A percentile compares a stretch with the other conserved stretches of the same genome.
Evolutionary conservation across 1,140 invertebrate species (phyloP).

Genomic region (Calliphora vicina): DNA sequence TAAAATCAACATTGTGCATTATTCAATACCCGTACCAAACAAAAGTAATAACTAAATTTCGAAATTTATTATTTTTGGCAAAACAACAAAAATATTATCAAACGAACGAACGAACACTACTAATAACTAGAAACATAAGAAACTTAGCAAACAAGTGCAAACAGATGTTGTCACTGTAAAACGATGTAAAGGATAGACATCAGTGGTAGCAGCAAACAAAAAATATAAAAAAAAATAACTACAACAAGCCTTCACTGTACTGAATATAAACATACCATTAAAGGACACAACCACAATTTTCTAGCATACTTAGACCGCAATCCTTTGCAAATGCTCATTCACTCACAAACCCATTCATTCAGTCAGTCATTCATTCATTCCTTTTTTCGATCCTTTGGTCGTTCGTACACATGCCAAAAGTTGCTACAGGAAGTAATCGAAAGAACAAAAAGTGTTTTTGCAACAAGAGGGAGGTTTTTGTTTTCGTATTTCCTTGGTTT

Average conservation of each 20-base stretch:
- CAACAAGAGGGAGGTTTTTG: background rate
- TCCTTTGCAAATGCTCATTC: background rate
- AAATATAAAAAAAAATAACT: background rate
- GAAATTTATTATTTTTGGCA: constrained; percentile 3
- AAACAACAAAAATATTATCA: background rate
- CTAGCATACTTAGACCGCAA: background rate
- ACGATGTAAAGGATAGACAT: background rate
- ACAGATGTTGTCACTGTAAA: constrained; percentile 13
- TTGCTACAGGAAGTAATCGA: background rate
- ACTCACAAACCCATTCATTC: background rate
- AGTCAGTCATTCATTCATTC: background rate
- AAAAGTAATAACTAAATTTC: background rate
- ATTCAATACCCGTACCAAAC: too few species aligned
- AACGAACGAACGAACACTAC: too few species aligned
- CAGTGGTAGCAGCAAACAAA: background rate
- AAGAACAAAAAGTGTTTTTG: background rate
- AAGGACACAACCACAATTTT: background rate
- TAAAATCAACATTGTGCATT: too few species aligned
- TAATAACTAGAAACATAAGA: background rate
- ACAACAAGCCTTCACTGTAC: background rate
- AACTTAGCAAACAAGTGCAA: background rate
- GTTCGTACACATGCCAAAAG: background rate
- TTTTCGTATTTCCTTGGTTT: background rate
- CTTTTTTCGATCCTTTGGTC: too few species aligned
- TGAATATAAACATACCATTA: background rate